A percentile compares a stretch with the other conserved stretches of the same genome.
Conservation (phyloP, 64 coral and sea anemone genomes). For the Actinia tenebrosa region DNA sequence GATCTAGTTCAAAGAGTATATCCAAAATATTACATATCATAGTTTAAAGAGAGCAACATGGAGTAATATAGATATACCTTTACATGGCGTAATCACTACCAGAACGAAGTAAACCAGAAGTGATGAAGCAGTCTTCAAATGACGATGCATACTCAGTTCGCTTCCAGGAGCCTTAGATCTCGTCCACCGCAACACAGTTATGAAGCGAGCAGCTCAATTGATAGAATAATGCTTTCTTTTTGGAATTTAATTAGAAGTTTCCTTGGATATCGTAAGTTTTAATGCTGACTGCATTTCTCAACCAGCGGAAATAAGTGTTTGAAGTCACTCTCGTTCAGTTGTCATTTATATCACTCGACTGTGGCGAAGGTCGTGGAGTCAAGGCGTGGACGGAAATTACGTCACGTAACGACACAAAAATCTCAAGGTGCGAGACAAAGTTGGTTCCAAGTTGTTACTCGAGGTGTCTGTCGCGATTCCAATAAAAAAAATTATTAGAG, state of each 20-base stretch:
- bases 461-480: no score
- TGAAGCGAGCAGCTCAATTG: neutral
- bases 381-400: constrained; percentile 4
- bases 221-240: neutral
- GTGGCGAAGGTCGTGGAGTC: neutral
- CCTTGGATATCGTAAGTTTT: neutral
- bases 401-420: neutral
- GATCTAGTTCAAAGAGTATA: neutral
- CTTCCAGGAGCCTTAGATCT: neutral
- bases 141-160: neutral
- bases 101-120: neutral
- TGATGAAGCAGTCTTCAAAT: neutral
- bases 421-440: neutral
- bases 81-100: neutral
- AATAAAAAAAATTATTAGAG: no score
- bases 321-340: neutral
- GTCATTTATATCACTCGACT: neutral
- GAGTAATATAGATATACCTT: neutral
- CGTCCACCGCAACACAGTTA: neutral
- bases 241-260: neutral
- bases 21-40: neutral
- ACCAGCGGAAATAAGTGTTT: constrained; percentile 13
- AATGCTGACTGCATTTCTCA: neutral
- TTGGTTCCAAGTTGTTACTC: neutral
- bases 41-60: neutral